Conservation (phyloP, 1,140 invertebrate species). For the Hypsibius dujardini region DNA sequence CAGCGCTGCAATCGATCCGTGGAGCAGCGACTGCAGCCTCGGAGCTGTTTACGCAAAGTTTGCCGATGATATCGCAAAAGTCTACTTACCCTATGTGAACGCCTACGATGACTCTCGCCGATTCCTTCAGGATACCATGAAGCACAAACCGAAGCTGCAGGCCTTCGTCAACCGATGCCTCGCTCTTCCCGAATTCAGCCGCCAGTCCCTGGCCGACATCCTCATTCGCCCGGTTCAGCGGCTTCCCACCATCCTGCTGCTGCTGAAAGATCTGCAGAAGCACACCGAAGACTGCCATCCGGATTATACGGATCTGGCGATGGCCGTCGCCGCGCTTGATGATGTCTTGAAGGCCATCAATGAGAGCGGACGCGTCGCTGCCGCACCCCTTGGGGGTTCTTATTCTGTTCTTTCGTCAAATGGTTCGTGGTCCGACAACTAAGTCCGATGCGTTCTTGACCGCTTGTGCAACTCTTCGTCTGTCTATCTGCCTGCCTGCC, state of each 20-base stretch:
- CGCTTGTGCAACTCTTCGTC: too few species aligned
- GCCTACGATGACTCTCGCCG: slow-evolving; percentile 13
- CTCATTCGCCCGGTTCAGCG: slow-evolving; percentile 89
- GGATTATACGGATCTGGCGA: neutral
- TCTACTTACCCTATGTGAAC: slow-evolving; percentile 2
- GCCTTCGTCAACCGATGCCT: slow-evolving; percentile 25
- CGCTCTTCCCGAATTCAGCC: slow-evolving; percentile 62
- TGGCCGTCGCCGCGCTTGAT: neutral
- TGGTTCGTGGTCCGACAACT: too few species aligned
- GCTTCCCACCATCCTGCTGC: slow-evolving; percentile 76
- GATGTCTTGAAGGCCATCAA: neutral
- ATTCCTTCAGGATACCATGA: slow-evolving; percentile 7
- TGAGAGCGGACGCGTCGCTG: too few species aligned
- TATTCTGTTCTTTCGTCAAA: too few species aligned
- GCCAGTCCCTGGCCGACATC: slow-evolving; percentile 79
- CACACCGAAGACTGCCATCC: neutral
- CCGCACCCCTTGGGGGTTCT: too few species aligned
- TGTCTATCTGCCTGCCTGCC: too few species aligned
- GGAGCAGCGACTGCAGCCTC: too few species aligned
- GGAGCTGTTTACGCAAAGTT: neutral
- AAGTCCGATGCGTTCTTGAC: too few species aligned
- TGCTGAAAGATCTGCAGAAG: slow-evolving; percentile 58
- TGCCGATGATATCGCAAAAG: neutral
- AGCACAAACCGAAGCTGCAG: neutral
- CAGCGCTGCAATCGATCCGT: neutral